Evolutionary conservation across 1,140 invertebrate species (phyloP), one percentile per base, ranked within the genome.

Genomic region (Dendroctonus ponderosae): DNA sequence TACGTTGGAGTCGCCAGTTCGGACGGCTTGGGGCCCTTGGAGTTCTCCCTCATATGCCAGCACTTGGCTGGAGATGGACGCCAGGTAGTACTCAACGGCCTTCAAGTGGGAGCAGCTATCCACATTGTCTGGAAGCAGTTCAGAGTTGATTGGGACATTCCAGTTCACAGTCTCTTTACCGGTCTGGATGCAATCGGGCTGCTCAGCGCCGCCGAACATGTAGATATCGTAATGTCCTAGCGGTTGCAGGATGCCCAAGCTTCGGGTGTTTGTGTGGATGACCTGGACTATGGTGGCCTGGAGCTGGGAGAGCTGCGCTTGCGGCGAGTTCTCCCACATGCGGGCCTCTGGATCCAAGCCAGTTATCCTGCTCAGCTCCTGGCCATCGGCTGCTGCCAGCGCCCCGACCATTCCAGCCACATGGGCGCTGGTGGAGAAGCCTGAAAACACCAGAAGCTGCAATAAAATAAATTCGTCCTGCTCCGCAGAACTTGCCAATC

Each of bases 221-320:
- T 44, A 58, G 43, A 58, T 58, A 15, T 58, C 56, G 5, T 14
- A 44, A 15, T 5, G 5, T 2, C 56, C 56, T 12, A 58, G 11
- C 5, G 40, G 41, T 7, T 44, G n/a, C 7, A 6, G 6, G 46
- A 38, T 38, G 8, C 56, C 56, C 5, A n/a, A 58, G 15, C 7
- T 7, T 15, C 9, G 14, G 40, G 42, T 58, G 39, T 58, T 58
- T 0, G 56, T 58, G 15, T 58, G 56, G 9, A 58, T 58, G 12
- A 58, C 56, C 46, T 58, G 56, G 8, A 58, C 56, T 26, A 58
- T 3, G 5, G 37, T 15, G 5, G 56, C 56, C 3, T 6, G n/a
- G 12, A 8, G 26, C n/a, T 6, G 4, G 5, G 5, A 11, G n/a
- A 40, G 40, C 42, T 40, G n/a, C 38, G n/a, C 26, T 7, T 58